phyloP scores from a whole-genome alignment of 1,140 invertebrate genomes.

The Heliconius eleuchia region DNA sequence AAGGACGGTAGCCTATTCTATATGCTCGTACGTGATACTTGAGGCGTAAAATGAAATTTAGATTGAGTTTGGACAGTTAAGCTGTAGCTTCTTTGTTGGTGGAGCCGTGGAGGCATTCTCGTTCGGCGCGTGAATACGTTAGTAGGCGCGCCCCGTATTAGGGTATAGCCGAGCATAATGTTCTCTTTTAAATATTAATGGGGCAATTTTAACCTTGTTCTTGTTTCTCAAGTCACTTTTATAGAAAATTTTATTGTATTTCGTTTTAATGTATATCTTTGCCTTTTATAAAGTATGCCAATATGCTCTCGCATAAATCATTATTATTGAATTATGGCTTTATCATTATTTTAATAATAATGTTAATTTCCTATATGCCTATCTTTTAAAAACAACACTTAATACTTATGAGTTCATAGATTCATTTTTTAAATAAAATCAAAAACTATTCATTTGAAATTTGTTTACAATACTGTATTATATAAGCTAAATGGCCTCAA shows the following conservation, averaged over 20 bases:
- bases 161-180: constrained; percentile 32
- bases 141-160: constrained; percentile 34
- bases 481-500: constrained; percentile 19
- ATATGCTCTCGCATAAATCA: not conserved
- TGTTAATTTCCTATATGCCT: too few relatives aligned
- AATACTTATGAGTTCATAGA: too few relatives aligned
- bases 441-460: too few relatives aligned
- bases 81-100: constrained; percentile 39
- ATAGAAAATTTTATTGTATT: constrained; percentile 19
- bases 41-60: constrained; percentile 79
- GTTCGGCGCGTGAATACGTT: constrained; percentile 46
- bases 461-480: not conserved
- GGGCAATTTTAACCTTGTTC: constrained; percentile 35
- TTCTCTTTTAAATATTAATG: constrained; percentile 38
- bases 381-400: too few relatives aligned
- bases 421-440: too few relatives aligned
- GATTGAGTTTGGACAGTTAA: constrained; percentile 75
- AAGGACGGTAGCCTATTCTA: constrained; percentile 69
- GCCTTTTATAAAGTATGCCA: not conserved
- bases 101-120: constrained; percentile 29
- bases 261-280: constrained; percentile 18
- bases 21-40: constrained; percentile 76
- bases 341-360: not conserved
- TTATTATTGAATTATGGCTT: not conserved
- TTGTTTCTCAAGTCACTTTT: constrained; percentile 13